phyloP scores from a whole-genome alignment of 2,888 invertebrate genomes.

The Archips xylosteana region DNA sequence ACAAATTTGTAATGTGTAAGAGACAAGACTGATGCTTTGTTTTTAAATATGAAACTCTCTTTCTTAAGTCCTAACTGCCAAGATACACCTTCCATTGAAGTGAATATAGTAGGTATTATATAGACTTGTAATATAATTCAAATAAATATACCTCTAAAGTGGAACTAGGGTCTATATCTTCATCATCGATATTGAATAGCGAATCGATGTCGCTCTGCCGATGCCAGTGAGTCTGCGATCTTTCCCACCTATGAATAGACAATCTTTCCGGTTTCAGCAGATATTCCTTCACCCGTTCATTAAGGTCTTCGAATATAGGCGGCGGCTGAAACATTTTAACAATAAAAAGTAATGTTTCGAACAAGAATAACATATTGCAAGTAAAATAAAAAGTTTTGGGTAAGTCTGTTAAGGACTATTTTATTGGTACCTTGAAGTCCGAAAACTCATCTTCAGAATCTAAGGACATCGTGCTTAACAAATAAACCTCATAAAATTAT shows the following conservation, averaged over 20 bases:
- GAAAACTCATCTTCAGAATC: constrained; percentile 61
- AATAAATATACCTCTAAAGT: constrained; percentile 66
- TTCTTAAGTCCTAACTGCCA: no score
- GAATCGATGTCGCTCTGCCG: constrained; percentile 82
- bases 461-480: constrained; percentile 55
- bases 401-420: not conserved
- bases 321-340: constrained; percentile 76
- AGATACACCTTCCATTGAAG: no score
- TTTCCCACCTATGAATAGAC: constrained; percentile 90
- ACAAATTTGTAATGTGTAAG: no score
- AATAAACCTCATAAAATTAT: not conserved
- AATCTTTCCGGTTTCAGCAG: constrained; percentile 88
- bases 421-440: constrained; percentile 62
- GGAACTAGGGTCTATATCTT: constrained; percentile 69
- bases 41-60: no score
- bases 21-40: no score
- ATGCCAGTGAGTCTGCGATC: constrained; percentile 88
- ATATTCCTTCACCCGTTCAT: constrained; percentile 88
- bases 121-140: not conserved
- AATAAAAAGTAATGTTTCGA: not conserved
- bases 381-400: not conserved
- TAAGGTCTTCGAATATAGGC: constrained; percentile 88
- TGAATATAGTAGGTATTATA: no score
- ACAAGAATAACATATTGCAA: constrained; percentile 4
- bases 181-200: constrained; percentile 77